Evolutionary conservation across 1,140 invertebrate species (phyloP), one percentile per base, ranked within the genome.

Genomic region (Aphidius ervi): DNA sequence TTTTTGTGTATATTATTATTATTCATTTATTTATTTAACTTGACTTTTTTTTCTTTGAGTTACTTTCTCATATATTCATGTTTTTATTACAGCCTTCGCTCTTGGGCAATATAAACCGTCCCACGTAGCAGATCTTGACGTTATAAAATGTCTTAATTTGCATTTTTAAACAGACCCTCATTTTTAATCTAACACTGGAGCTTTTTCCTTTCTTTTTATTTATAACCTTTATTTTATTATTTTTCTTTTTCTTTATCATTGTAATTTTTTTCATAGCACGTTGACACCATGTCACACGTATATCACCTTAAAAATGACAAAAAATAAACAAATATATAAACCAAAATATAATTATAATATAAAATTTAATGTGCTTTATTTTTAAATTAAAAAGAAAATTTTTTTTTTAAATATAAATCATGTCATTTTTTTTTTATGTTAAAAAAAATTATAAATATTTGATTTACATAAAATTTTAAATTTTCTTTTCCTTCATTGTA

Each of bases 131-230:
- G 63, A 67, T 70, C 64, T 68, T 59, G 56, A 54, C 62, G 45
- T 66, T 68, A 70, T 66, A 67, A 69, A 72, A 69, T 64, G 66
- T 68, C 63, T 72, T 68, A 68, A 72, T 71, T 71, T 71, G 65
- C 68, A 71, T 72, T 65, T 69, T 70, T 68, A 70, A 70, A 61
- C 63, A 70, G 66, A 48, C 52, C 39, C 63, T 46, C 46, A 50
- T 58, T 61, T 67, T 67, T 65, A 63, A 64, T 60, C 63, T 63
- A 62, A 31, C 57, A 41, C 41, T 9, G 53, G 16, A 16, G 46
- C 23, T 46, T 63, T 46, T 59, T 58, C 59, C 59, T 58, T 48
- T 41, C 41, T 23, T 43, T 56, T 53, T 50, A 53, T 46, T 55
- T 57, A 37, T 58, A 31, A 3, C 23, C 4, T 31, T 59, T 59